Evolutionary conservation across 2,113 vertebrate species (phyloP).

Genomic region (Salvelinus sp.): DNA sequence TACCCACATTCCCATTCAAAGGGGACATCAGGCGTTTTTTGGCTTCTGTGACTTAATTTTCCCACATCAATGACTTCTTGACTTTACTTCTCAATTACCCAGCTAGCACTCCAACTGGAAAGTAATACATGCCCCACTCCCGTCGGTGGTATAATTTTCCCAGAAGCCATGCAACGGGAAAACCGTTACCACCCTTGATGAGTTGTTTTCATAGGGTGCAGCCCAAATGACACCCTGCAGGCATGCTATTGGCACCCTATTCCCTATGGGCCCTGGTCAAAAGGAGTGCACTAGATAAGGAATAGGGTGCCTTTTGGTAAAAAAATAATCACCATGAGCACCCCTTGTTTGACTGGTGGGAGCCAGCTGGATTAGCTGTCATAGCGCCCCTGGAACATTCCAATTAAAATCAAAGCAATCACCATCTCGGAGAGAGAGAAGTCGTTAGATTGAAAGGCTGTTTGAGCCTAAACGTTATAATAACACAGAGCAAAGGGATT

Average conservation of each 20-base stretch:
- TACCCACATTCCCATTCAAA: too few relatives aligned
- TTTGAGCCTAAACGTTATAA: constrained; percentile 66
- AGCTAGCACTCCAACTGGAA: constrained; percentile 31
- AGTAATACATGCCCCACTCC: constrained; percentile 23
- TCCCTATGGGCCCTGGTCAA: too few relatives aligned
- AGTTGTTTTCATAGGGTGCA: constrained; percentile 26
- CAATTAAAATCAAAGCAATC: constrained; percentile 75
- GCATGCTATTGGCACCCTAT: too few relatives aligned
- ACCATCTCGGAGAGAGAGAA: constrained; percentile 52
- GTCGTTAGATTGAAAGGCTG: constrained; percentile 62
- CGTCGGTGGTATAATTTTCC: neutral
- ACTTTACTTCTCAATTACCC: constrained; percentile 55
- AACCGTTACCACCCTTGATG: constrained; percentile 26
- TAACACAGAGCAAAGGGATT: constrained; percentile 60
- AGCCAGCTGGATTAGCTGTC: constrained; percentile 65
- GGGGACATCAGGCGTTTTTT: neutral
- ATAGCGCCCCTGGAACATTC: constrained; percentile 57
- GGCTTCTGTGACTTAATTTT: neutral
- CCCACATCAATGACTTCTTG: constrained; percentile 14
- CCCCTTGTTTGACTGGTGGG: constrained; percentile 56
- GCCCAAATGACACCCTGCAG: too few relatives aligned
- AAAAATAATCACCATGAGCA: constrained; percentile 42
- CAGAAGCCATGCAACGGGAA: neutral
- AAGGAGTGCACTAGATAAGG: too few relatives aligned
- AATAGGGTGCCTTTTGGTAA: neutral